Evolutionary conservation across 2,113 vertebrate species (phyloP).

Genomic region (Coryphaenoides rupestris): DNA sequence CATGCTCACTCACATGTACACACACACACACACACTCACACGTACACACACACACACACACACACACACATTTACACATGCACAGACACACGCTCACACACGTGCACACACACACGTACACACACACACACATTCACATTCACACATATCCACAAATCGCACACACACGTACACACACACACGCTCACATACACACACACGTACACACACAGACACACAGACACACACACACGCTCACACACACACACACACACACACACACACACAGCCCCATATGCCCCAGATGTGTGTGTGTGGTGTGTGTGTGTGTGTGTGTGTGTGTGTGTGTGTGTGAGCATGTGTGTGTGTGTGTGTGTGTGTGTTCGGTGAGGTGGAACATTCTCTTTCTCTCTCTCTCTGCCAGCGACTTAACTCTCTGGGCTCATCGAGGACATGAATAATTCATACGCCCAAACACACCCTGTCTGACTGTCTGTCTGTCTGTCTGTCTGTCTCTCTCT

Average conservation of each 20-base stretch:
- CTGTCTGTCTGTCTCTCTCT: too few species aligned
- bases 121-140: not conserved
- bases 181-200: not conserved
- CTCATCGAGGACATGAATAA: not conserved
- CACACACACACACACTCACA: not conserved
- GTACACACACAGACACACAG: not conserved
- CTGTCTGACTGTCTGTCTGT: too few species aligned
- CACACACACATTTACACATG: not conserved
- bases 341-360: not conserved
- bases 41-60: slow-evolving; percentile 2
- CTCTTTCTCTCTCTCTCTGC: not conserved
- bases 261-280: not conserved
- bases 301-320: too few species aligned
- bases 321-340: too few species aligned
- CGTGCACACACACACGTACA: not conserved
- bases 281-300: not conserved
- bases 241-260: not conserved
- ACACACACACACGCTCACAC: not conserved
- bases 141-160: not conserved
- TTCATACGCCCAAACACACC: too few species aligned
- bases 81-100: not conserved
- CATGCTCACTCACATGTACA: too few species aligned
- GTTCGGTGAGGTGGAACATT: not conserved
- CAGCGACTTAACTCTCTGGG: not conserved
- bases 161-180: not conserved